These are phyloP conservation scores for Blastobasis adustella DNA, from an alignment of 2,888 invertebrate genomes.

Conservation along the genomic window DNA sequence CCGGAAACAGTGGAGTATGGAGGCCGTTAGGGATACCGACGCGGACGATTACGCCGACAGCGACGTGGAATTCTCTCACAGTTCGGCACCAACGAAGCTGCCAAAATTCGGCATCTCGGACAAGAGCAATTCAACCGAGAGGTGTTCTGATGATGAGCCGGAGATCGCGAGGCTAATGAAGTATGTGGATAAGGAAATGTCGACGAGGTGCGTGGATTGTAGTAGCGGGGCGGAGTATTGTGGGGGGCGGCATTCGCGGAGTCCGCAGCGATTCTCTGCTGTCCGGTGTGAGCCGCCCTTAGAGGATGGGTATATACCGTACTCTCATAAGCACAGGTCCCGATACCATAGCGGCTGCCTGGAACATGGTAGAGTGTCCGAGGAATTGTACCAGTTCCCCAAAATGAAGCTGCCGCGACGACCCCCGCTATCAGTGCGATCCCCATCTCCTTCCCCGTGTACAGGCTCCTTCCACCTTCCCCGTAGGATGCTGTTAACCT, in stretches of 20 bases:
- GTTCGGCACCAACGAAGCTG: not conserved
- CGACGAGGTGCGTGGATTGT: too few species aligned
- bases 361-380: not conserved
- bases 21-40: not conserved
- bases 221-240: too few species aligned
- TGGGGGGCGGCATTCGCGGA: not conserved
- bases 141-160: not conserved
- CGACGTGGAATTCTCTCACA: not conserved
- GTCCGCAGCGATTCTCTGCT: not conserved
- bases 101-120: not conserved
- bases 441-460: not conserved
- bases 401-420: too few species aligned
- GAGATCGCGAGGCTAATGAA: not conserved
- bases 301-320: slow-evolving; percentile 26
- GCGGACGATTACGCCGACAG: not conserved
- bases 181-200: not conserved
- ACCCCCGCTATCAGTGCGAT: not conserved
- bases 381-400: too few species aligned
- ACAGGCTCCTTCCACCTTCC: slow-evolving; percentile 24
- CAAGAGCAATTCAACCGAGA: not conserved
- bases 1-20: too few species aligned
- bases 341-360: slow-evolving; percentile 42
- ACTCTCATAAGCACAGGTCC: slow-evolving; percentile 32
- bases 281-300: not conserved
- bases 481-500: slow-evolving; percentile 30